phyloP scores from a whole-genome alignment of 2,113 vertebrate genomes.

The Grammomys surdaster region DNA sequence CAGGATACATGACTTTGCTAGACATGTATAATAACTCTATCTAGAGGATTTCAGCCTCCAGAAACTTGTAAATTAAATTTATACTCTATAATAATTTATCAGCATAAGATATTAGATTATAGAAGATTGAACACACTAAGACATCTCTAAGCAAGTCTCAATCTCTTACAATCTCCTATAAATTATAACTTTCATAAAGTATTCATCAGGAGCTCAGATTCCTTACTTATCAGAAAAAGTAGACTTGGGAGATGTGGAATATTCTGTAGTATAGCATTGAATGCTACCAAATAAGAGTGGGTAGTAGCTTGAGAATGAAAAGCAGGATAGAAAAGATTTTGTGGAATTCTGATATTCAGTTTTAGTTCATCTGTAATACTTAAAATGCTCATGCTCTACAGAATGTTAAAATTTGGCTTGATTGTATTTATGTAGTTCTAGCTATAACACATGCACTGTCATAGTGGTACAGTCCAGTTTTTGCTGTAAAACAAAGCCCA shows the following conservation, averaged over 20 bases:
- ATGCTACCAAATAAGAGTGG: background rate
- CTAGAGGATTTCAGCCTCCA: fast-evolving
- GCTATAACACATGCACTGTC: too few relatives aligned
- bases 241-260: background rate
- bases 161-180: background rate
- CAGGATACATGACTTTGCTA: fast-evolving
- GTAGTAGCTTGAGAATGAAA: background rate
- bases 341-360: background rate
- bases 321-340: background rate
- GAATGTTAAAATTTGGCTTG: background rate
- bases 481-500: background rate
- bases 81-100: background rate
- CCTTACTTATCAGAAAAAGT: background rate
- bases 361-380: background rate
- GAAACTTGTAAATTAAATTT: background rate
- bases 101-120: background rate
- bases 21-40: background rate
- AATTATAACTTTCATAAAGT: background rate
- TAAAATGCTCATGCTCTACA: background rate
- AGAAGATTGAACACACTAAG: background rate
- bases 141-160: background rate
- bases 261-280: fast-evolving
- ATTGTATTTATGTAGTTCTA: background rate
- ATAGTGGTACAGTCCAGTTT: background rate
- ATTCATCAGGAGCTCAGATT: fast-evolving